phyloP scores from a whole-genome alignment of 30 jellyfish, hydroid and myxozoan species.

The Sanderia malayensis region DNA sequence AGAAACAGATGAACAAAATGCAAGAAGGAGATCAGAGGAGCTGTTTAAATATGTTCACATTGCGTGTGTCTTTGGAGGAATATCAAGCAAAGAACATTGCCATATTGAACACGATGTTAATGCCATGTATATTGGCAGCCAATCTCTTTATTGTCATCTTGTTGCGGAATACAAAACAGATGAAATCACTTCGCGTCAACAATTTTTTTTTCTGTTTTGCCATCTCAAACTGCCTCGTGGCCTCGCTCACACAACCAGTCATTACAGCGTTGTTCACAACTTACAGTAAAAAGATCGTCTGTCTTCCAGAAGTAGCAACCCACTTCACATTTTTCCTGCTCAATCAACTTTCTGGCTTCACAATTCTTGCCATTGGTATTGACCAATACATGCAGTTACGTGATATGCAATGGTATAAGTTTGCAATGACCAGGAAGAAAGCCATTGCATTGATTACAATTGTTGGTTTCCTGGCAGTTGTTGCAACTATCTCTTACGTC shows the following conservation, averaged over 20 bases:
- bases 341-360: slow-evolving; percentile 10
- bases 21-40: too few species aligned
- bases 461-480: neutral
- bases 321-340: slow-evolving; percentile 22
- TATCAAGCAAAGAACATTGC: slow-evolving; percentile 12
- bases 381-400: slow-evolving; percentile 5
- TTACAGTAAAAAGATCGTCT: neutral
- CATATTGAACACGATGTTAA: slow-evolving; percentile 2
- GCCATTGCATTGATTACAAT: neutral
- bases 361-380: slow-evolving; percentile 27
- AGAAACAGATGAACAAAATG: too few species aligned
- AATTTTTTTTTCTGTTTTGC: slow-evolving; percentile 5
- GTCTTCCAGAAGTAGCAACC: slow-evolving; percentile 24
- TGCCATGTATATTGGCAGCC: slow-evolving; percentile 18
- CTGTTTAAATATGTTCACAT: slow-evolving; percentile 23
- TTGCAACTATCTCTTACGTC: neutral
- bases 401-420: slow-evolving; percentile 26
- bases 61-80: slow-evolving; percentile 8
- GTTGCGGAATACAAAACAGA: neutral
- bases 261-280: slow-evolving; percentile 16
- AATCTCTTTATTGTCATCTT: slow-evolving; percentile 12
- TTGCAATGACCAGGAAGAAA: slow-evolving; percentile 19
- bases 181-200: neutral
- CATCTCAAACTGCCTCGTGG: slow-evolving; percentile 23
- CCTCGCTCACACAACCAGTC: slow-evolving; percentile 32